phyloP scores from a whole-genome alignment of 2,113 vertebrate genomes.

The Megaleporinus macrocephalus region DNA sequence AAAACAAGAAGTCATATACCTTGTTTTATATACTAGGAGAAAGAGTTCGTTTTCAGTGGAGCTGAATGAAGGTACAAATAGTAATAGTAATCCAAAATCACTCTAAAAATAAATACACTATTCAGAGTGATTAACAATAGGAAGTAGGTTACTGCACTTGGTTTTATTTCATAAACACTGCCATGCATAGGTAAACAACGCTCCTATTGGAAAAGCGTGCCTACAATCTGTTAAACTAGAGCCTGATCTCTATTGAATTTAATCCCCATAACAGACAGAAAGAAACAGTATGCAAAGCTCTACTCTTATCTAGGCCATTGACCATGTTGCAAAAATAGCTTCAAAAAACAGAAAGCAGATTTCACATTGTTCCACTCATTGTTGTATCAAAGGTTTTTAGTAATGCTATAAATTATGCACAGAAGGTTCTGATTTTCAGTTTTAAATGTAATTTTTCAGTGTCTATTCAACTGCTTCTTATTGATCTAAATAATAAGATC shows the following conservation, averaged over 20 bases:
- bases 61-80: background rate
- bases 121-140: conserved; percentile 1
- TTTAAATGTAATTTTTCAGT: too few relatives aligned
- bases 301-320: conserved; percentile 40
- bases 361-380: background rate
- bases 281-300: conserved; percentile 26
- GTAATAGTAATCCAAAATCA: background rate
- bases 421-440: background rate
- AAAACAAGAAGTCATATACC: background rate
- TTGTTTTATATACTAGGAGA: background rate
- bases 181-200: conserved; percentile 18
- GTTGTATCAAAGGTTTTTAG: background rate
- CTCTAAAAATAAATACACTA: background rate
- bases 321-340: background rate
- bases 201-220: conserved; percentile 18
- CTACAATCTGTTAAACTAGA: conserved; percentile 27
- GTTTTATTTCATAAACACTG: conserved; percentile 6
- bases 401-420: background rate
- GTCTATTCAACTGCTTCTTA: background rate
- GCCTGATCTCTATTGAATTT: conserved; percentile 44
- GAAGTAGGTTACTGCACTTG: conserved; percentile 20
- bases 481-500: too few relatives aligned
- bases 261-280: conserved; percentile 51
- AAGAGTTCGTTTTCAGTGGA: background rate
- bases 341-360: conserved; percentile 1